phyloP scores from a whole-genome alignment of 2,888 invertebrate genomes.

The Spatulosminthurus flaviceps region DNA sequence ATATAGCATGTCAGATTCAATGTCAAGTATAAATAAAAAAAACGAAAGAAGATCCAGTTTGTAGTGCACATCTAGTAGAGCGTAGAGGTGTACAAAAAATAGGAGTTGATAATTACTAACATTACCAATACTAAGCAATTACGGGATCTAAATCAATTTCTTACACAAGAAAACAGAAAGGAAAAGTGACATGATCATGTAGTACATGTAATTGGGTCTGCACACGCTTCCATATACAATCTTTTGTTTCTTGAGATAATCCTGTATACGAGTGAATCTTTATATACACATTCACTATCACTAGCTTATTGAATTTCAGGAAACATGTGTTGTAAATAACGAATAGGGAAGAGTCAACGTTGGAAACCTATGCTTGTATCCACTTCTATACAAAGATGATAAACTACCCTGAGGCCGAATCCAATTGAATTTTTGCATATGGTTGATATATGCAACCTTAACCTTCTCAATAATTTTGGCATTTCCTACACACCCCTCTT shows the following conservation, averaged over 20 bases:
- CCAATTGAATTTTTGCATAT: neutral
- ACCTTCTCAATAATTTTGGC: neutral
- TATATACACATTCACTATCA: neutral
- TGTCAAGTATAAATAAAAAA: neutral
- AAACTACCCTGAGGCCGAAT: neutral
- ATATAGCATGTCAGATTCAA: neutral
- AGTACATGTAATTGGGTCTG: neutral
- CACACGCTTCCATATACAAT: neutral
- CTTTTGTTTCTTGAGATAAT: neutral
- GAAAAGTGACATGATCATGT: neutral
- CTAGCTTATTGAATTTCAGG: constrained; percentile 1
- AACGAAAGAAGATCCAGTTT: no score
- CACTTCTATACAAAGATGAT: no score
- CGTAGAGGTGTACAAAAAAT: no score
- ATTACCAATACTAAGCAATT: no score
- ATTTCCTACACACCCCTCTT: neutral
- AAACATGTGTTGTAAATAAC: neutral
- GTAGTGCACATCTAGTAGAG: no score
- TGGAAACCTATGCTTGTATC: no score
- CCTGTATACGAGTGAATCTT: neutral
- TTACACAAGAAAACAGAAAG: neutral
- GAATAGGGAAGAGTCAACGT: no score
- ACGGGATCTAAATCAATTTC: neutral
- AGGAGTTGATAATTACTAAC: no score
- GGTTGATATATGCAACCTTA: constrained; percentile 13